These are phyloP conservation scores for Lymantria monacha DNA, from an alignment of 2,888 invertebrate species.

Conservation along the genomic window DNA sequence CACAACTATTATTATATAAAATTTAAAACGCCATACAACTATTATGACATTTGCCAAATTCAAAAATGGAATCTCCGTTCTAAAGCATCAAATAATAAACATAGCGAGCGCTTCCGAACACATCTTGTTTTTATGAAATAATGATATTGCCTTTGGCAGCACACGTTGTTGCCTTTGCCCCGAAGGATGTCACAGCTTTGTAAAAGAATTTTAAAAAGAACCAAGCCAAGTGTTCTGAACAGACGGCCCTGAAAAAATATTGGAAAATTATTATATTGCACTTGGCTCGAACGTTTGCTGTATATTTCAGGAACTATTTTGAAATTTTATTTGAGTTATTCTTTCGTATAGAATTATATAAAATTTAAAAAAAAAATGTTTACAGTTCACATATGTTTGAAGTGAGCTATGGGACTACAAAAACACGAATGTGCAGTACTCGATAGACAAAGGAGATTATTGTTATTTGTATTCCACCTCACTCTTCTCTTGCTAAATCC, in stretches of 20 bases:
- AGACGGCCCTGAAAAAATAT: conserved; percentile 20
- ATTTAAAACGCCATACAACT: conserved; percentile 11
- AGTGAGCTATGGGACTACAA: too few species aligned
- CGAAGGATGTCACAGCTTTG: conserved; percentile 39
- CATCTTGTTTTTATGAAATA: conserved; percentile 59
- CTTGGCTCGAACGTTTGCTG: conserved; percentile 17
- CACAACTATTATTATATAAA: not conserved
- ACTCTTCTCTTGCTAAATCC: too few species aligned
- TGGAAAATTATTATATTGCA: conserved; percentile 17
- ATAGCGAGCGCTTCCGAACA: conserved; percentile 54
- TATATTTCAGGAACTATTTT: not conserved
- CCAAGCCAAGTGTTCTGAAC: conserved; percentile 44
- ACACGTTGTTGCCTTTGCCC: conserved; percentile 40
- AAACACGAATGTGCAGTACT: too few species aligned
- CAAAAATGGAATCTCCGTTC: conserved; percentile 28
- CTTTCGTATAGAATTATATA: too few species aligned
- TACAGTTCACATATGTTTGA: too few species aligned
- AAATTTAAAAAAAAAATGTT: too few species aligned
- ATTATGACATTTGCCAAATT: conserved; percentile 31
- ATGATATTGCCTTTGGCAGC: conserved; percentile 70
- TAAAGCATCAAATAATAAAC: conserved; percentile 61
- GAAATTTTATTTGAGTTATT: not conserved
- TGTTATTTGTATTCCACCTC: too few species aligned
- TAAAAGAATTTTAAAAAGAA: conserved; percentile 41
- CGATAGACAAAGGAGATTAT: too few species aligned